Evolutionary conservation across 2,888 invertebrate genomes (phyloP).

Genomic region (Thysanoteuthis rhombus): DNA sequence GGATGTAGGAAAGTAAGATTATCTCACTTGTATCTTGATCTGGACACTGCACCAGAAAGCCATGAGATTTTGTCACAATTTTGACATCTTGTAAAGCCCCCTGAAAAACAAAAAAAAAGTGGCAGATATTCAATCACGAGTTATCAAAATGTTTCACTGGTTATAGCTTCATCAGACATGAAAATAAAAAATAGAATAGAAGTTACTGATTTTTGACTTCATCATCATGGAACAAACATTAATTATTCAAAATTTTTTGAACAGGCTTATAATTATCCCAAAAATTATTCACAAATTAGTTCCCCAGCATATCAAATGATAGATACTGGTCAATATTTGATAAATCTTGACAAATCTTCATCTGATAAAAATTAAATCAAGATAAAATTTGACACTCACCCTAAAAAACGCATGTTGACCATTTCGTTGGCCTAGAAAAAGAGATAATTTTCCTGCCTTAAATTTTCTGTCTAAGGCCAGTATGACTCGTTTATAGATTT

Average conservation of each 20-base stretch:
- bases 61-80: conserved; percentile 85
- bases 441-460: conserved; percentile 60
- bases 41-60: conserved; percentile 87
- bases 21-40: conserved; percentile 77
- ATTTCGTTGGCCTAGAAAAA: conserved; percentile 90
- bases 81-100: conserved; percentile 88
- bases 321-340: too few species aligned
- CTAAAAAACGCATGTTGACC: conserved; percentile 86
- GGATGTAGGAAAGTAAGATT: not conserved
- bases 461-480: conserved; percentile 76
- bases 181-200: too few species aligned
- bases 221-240: too few species aligned
- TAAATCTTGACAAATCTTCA: not conserved
- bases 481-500: conserved; percentile 83
- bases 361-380: not conserved
- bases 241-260: too few species aligned
- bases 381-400: conserved; percentile 72
- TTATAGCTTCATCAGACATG: too few species aligned
- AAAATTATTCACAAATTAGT: too few species aligned
- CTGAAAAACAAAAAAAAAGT: conserved; percentile 70
- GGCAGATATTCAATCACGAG: too few species aligned
- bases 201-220: too few species aligned
- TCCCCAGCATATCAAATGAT: too few species aligned
- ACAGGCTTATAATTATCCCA: too few species aligned
- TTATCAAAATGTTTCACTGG: too few species aligned